Conservation (phyloP, 2,797 vertebrate genomes). For the Brachyalestes nurse region DNA sequence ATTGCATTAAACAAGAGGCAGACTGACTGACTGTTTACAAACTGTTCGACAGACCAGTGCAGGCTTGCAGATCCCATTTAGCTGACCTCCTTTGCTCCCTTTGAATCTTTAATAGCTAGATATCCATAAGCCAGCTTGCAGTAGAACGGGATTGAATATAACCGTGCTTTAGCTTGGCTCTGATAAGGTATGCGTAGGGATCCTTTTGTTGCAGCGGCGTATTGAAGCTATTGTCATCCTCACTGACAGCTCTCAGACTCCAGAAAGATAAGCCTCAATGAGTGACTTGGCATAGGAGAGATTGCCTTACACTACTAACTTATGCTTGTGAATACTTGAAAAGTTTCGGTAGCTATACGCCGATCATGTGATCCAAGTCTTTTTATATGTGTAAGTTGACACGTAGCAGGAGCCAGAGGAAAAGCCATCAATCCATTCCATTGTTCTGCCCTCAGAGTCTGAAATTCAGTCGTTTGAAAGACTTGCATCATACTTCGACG, state of each 20-base stretch:
- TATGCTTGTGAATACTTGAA: conserved; percentile 71
- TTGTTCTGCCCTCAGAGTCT: conserved; percentile 64
- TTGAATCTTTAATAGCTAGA: conserved; percentile 26
- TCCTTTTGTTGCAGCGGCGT: conserved; percentile 60
- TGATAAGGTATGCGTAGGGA: conserved; percentile 38
- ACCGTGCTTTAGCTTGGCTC: conserved; percentile 48
- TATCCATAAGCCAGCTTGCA: conserved; percentile 29
- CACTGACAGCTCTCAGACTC: conserved; percentile 64
- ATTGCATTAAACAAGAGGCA: background rate
- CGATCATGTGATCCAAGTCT: conserved; percentile 63
- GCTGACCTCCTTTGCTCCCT: conserved; percentile 32
- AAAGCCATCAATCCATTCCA: conserved; percentile 67
- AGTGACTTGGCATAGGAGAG: conserved; percentile 65
- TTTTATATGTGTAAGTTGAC: conserved; percentile 76
- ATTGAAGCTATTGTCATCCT: conserved; percentile 69
- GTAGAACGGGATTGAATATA: conserved; percentile 38
- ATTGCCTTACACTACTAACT: conserved; percentile 71
- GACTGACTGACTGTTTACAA: background rate
- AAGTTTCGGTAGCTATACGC: conserved; percentile 62
- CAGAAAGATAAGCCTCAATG: conserved; percentile 64
- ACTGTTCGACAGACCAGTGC: background rate
- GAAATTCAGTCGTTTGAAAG: conserved; percentile 59
- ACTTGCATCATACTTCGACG: conserved; percentile 54
- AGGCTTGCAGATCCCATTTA: conserved; percentile 8
- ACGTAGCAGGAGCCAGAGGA: conserved; percentile 66